Evolutionary conservation across 2,888 invertebrate genomes (phyloP).

Genomic region (Erebia epiphron): DNA sequence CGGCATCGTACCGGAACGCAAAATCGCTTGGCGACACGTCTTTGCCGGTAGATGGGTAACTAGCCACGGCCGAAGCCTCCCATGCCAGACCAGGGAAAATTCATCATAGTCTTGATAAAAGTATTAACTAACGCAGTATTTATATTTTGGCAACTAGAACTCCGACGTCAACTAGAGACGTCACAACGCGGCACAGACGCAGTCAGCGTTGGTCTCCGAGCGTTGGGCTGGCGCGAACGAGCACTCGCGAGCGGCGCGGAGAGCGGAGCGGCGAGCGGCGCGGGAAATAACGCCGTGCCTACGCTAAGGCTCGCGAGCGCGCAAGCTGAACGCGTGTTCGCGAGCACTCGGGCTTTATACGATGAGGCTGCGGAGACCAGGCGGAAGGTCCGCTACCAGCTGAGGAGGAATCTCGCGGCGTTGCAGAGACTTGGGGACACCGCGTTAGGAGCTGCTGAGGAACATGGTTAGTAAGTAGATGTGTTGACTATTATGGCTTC

Average conservation of each 20-base stretch:
- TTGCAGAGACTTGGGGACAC: conserved; percentile 85
- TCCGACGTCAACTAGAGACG: conserved; percentile 58
- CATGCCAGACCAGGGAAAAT: no score
- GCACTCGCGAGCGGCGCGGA: conserved; percentile 57
- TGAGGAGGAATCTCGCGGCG: conserved; percentile 79
- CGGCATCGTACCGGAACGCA: no score
- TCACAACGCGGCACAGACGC: conserved; percentile 64
- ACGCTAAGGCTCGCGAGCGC: conserved; percentile 37
- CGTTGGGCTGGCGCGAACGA: conserved; percentile 73
- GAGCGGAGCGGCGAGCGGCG: conserved; percentile 35
- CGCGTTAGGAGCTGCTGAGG: conserved; percentile 87
- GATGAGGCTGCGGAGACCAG: conserved; percentile 76
- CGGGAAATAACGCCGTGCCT: conserved; percentile 32
- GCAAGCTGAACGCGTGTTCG: conserved; percentile 68
- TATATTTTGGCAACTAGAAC: conserved; percentile 47
- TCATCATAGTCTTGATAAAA: no score
- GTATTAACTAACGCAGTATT: no score
- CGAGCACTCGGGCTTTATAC: conserved; percentile 66
- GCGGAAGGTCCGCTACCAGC: conserved; percentile 71
- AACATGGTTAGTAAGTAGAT: conserved; percentile 76
- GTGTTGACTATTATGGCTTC: neutral
- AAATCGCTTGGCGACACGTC: no score
- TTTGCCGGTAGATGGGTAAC: no score
- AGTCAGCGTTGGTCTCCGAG: conserved; percentile 67
- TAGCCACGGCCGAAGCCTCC: no score